phyloP scores from a whole-genome alignment of 2,113 vertebrate genomes.

The Promerops cafer region DNA sequence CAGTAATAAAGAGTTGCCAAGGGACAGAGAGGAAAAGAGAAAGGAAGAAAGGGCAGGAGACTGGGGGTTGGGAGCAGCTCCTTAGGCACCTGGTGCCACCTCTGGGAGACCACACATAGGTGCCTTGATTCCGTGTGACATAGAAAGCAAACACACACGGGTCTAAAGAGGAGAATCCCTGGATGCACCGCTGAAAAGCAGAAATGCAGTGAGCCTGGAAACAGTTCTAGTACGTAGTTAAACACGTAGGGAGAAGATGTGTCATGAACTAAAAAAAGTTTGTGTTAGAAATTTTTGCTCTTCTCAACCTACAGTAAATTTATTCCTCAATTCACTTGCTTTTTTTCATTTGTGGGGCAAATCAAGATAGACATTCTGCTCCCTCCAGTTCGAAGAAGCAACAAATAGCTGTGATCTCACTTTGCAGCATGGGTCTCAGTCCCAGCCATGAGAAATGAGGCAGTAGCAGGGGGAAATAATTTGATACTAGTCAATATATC shows the following conservation, averaged over 20 bases:
- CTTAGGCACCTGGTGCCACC: neutral
- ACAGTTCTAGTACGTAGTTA: neutral
- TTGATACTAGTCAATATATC: neutral
- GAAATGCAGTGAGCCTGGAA: neutral
- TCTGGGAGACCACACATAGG: rapidly evolving
- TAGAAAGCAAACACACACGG: neutral
- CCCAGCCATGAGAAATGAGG: neutral
- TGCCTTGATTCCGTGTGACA: neutral
- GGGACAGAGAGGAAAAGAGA: neutral
- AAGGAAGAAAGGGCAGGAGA: neutral
- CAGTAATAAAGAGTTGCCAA: neutral
- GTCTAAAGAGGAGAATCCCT: neutral
- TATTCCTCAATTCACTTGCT: neutral
- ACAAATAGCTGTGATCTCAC: neutral
- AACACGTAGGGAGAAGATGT: neutral
- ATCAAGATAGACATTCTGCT: neutral
- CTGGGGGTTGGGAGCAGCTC: neutral
- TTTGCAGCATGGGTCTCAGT: neutral
- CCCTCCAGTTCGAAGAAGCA: neutral
- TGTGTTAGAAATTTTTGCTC: neutral
- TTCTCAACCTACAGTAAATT: neutral
- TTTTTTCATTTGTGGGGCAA: neutral
- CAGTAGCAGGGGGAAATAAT: neutral
- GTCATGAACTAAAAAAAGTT: neutral
- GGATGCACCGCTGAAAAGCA: neutral